Evolutionary conservation across 2,888 invertebrate species (phyloP).

Genomic region (Clistopyga incitator): DNA sequence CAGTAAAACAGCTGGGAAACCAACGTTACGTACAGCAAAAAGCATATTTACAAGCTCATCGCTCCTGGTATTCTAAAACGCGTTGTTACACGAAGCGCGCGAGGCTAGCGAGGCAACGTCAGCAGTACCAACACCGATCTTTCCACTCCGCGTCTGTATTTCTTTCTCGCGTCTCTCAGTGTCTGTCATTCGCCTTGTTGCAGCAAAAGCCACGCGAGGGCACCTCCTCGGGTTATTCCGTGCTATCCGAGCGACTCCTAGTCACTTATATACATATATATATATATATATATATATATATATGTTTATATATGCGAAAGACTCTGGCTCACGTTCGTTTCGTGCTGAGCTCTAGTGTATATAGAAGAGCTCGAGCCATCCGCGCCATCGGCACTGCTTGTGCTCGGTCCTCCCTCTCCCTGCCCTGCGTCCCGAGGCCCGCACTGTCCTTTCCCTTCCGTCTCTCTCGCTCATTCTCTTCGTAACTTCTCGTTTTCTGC

Average conservation of each 20-base stretch:
- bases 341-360: conserved; percentile 8
- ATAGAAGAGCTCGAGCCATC: conserved; percentile 22
- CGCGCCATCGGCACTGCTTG: conserved; percentile 73
- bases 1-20: not conserved
- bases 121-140: not conserved
- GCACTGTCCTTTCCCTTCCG: conserved; percentile 34
- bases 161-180: conserved; percentile 1
- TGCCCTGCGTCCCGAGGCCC: conserved; percentile 25
- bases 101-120: not conserved
- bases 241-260: conserved; percentile 1
- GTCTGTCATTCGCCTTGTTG: conserved; percentile 9
- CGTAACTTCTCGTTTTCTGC: conserved; percentile 16
- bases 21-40: not conserved
- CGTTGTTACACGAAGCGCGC: not conserved
- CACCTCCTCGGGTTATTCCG: conserved; percentile 27
- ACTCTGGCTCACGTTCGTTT: conserved; percentile 13
- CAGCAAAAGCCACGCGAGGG: conserved; percentile 21
- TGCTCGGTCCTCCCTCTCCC: conserved; percentile 65
- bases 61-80: not conserved
- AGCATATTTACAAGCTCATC: not conserved
- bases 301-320: not conserved
- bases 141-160: not conserved
- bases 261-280: conserved; percentile 14
- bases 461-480: conserved; percentile 15
- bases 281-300: not conserved